phyloP scores from a whole-genome alignment of 1,140 invertebrate species.

The Hyphantria cunea region DNA sequence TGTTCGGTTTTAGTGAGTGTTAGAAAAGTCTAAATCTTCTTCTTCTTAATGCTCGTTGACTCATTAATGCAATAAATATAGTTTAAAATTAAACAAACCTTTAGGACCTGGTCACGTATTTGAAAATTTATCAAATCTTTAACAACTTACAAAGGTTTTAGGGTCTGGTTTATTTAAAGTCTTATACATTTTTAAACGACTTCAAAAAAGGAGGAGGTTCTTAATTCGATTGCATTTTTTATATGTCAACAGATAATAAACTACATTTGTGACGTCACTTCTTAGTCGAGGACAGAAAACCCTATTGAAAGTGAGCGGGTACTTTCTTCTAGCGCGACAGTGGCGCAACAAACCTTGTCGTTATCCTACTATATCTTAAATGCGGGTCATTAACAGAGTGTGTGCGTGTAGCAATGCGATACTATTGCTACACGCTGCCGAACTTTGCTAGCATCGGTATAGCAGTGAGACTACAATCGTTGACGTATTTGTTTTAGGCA shows the following conservation, averaged over 20 bases:
- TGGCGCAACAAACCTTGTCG: conserved; percentile 13
- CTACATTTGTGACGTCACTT: background rate
- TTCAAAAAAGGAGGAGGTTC: no score
- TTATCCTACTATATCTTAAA: conserved; percentile 31
- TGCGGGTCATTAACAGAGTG: conserved; percentile 42
- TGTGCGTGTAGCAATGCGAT: conserved; percentile 28
- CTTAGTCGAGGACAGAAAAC: conserved; percentile 1
- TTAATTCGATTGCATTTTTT: no score
- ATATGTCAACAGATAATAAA: background rate
- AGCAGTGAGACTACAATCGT: conserved; percentile 6
- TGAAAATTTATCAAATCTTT: no score
- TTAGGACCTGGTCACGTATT: no score
- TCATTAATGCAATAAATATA: no score
- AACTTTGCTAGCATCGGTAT: conserved; percentile 9
- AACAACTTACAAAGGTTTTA: no score
- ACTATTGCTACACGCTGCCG: conserved; percentile 13
- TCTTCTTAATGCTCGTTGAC: no score
- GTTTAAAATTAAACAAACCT: no score
- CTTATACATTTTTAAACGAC: no score
- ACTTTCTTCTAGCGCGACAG: conserved; percentile 10
- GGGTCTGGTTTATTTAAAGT: no score
- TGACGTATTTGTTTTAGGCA: background rate
- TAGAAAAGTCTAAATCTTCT: no score
- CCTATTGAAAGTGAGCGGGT: conserved; percentile 12
- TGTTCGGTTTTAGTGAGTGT: no score